These are phyloP conservation scores for Calosoma granatense DNA, from an alignment of 1,140 invertebrate genomes.

Conservation along the genomic window DNA sequence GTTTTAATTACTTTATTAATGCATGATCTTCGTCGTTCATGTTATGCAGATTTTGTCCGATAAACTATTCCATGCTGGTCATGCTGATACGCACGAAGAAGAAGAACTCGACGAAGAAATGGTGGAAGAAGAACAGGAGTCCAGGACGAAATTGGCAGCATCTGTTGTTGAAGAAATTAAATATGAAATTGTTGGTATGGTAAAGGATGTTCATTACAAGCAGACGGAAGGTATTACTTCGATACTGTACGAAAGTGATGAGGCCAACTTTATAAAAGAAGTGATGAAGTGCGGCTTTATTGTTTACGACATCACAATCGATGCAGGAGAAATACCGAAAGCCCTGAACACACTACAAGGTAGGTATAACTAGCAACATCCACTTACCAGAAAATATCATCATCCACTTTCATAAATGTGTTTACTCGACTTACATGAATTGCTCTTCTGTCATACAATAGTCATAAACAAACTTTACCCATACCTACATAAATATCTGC, in stretches of 20 bases:
- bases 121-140: conserved; percentile 27
- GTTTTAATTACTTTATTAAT: background rate
- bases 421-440: no score
- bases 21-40: background rate
- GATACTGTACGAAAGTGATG: conserved; percentile 20
- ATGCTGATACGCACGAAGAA: no score
- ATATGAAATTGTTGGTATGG: conserved; percentile 24
- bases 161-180: conserved; percentile 15
- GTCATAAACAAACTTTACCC: no score
- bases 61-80: conserved; percentile 8
- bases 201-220: conserved; percentile 15
- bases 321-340: conserved; percentile 22
- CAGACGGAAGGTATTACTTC: conserved; percentile 20
- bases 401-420: no score
- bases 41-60: conserved; percentile 11
- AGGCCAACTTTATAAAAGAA: conserved; percentile 18
- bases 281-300: conserved; percentile 27
- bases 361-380: conserved; percentile 5
- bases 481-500: no score
- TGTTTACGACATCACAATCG: conserved; percentile 29
- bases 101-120: background rate
- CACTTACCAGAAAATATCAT: background rate
- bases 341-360: conserved; percentile 24
- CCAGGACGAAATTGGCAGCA: background rate
- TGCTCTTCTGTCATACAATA: no score